A percentile compares a stretch with the other conserved stretches of the same genome.
These are phyloP conservation scores for Proisotoma minuta DNA, from an alignment of 2,888 invertebrate species.

Conservation along the genomic window DNA sequence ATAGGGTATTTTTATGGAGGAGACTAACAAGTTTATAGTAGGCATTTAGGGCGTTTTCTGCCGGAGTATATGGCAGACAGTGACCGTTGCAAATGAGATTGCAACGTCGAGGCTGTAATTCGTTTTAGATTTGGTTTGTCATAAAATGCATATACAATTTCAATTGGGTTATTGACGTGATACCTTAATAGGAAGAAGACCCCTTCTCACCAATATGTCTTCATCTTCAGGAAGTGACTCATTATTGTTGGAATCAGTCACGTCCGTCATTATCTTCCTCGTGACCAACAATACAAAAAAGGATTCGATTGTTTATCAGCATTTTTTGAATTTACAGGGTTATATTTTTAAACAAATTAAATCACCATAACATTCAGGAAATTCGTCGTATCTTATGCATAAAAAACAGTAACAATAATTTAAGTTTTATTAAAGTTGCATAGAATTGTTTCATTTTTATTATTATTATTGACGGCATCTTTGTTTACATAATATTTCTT, in stretches of 20 bases:
- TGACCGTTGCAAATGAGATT: conserved; percentile 1
- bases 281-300: conserved; percentile 13
- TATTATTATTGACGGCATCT: too few relatives aligned
- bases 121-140: not conserved
- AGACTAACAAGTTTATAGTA: conserved; percentile 1
- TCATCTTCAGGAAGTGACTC: conserved; percentile 8
- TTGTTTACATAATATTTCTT: too few relatives aligned
- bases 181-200: conserved; percentile 3
- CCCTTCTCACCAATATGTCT: not conserved
- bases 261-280: conserved; percentile 14
- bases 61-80: not conserved
- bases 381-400: too few relatives aligned
- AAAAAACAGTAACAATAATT: too few relatives aligned
- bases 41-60: not conserved
- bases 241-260: conserved; percentile 14
- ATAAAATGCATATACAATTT: not conserved
- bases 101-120: conserved; percentile 3
- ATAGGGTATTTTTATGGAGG: not conserved
- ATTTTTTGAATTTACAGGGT: not conserved
- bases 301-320: not conserved
- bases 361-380: too few relatives aligned
- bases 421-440: too few relatives aligned
- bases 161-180: too few relatives aligned
- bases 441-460: too few relatives aligned
- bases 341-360: not conserved